Evolutionary conservation across 1,140 invertebrate genomes (phyloP).

Genomic region (Chironomus tepperi): DNA sequence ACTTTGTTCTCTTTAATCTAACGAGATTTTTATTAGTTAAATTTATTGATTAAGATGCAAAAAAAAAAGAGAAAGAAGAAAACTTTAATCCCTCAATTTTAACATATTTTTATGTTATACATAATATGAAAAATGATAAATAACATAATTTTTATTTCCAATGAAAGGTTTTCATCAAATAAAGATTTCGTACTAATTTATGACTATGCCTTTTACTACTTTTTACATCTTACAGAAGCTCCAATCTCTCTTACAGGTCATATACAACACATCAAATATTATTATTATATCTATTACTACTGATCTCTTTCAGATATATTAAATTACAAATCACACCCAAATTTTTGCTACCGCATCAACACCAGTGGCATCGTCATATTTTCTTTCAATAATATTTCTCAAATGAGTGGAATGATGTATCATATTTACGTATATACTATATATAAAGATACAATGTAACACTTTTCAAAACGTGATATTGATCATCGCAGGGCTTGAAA

Average conservation of each 20-base stretch:
- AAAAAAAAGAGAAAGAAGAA: not conserved
- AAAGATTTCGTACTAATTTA: conserved; percentile 14
- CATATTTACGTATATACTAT: too few relatives aligned
- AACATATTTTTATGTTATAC: conserved; percentile 7
- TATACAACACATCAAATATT: not conserved
- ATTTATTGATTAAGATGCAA: too few relatives aligned
- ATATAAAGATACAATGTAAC: too few relatives aligned
- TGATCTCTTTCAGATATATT: too few relatives aligned
- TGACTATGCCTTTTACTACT: not conserved
- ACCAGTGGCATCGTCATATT: too few relatives aligned
- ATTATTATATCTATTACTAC: too few relatives aligned
- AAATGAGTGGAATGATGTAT: too few relatives aligned
- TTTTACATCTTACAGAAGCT: not conserved
- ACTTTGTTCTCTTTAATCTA: conserved; percentile 1
- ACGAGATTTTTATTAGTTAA: not conserved
- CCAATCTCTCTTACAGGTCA: not conserved
- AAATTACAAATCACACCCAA: too few relatives aligned
- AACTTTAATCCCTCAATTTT: not conserved
- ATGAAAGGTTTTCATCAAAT: not conserved
- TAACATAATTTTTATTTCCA: not conserved
- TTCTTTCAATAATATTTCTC: too few relatives aligned
- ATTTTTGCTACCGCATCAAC: too few relatives aligned
- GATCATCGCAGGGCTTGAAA: too few relatives aligned
- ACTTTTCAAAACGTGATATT: too few relatives aligned
- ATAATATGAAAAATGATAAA: not conserved